Conservation (phyloP, 37 sponge, comb jelly and placozoan genomes). For the Tethya wilhelma region DNA sequence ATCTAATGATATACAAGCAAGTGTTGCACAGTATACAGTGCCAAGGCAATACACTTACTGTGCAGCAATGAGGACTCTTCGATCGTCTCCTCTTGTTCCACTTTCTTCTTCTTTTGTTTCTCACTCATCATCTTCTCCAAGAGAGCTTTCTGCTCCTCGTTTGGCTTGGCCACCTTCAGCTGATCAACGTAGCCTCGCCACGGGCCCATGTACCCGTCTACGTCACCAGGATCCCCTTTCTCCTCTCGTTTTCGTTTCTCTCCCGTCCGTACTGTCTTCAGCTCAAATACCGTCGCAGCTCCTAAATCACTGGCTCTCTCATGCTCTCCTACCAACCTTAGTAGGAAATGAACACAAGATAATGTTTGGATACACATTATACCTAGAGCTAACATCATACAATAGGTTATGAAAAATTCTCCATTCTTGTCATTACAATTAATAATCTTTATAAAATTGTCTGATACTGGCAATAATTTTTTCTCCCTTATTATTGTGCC, state of each 20-base stretch:
- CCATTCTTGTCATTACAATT: too few relatives aligned
- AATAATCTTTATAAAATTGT: too few relatives aligned
- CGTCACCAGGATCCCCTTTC: conserved; percentile 80
- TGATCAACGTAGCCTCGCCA: conserved; percentile 93
- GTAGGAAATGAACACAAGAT: too few relatives aligned
- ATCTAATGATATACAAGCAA: too few relatives aligned
- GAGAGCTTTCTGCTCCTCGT: conserved; percentile 83
- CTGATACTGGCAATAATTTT: too few relatives aligned
- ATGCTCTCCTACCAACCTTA: conserved; percentile 83
- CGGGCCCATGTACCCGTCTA: conserved; percentile 94
- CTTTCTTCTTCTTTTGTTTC: conserved; percentile 73
- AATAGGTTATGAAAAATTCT: neutral
- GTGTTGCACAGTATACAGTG: too few relatives aligned
- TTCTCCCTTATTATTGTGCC: too few relatives aligned
- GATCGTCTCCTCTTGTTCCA: conserved; percentile 71
- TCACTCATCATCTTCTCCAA: conserved; percentile 84
- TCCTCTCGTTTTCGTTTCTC: conserved; percentile 85
- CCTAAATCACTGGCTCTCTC: conserved; percentile 57
- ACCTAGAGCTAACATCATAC: neutral
- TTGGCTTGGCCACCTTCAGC: conserved; percentile 82
- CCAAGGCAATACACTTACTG: too few relatives aligned
- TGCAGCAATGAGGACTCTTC: conserved; percentile 90
- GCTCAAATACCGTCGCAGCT: conserved; percentile 87
- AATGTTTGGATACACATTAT: too few relatives aligned
- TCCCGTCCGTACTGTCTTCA: conserved; percentile 45